Base-by-base conservation (phyloP, 2,113 vertebrate genomes). In the Emydocephalus ijimae region DNA sequence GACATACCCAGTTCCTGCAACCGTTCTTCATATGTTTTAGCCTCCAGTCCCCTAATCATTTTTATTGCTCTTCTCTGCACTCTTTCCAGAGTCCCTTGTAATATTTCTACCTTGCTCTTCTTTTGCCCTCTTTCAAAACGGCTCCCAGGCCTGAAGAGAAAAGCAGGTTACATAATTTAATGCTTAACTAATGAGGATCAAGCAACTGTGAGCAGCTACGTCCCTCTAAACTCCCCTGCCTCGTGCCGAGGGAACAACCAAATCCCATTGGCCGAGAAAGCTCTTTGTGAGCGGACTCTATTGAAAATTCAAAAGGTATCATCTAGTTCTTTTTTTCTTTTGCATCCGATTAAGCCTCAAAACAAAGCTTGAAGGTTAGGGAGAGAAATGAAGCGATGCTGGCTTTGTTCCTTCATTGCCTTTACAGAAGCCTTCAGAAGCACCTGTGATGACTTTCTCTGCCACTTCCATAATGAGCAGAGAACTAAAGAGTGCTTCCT, bases 301-400 rank as follows among this genome's bases (percentile, higher is more conserved):
- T 57, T 55, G 87, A 29, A 89, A 87, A 48, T 50, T 34, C 52
- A 29, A 56, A 50, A 85, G 15, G 26, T 57, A 57, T 89, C 87
- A 45, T 45, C 64, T 26, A 56, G 2, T 52, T 56, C 87, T 89
- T 52, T 85, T 89, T 39, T 85, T 85, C 52, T 57, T 56, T 92
- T 26, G 4, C 87, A 85, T 57, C 52, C 39, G 14, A 89, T 89
- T 85, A 92, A 57, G 85, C 87, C 34, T 92, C 92, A 92, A 92
- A 89, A 85, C 88, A 57, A 85, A 24, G 20, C 88, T 89, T 85
- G 92, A 89, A 85, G 64, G 64, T 50, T 89, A 26, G 85, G 18
- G 85, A 85, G 69, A 34, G 69, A 52, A 39, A 12, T 5, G 39
- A 34, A 85, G 34, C 29, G 8, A 4, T 56, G 23, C 87, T 7